Percentiles rank a stretch among this genome's conserved stretches.
Conservation (phyloP, 2,113 vertebrate species). For the Pipa parva region DNA sequence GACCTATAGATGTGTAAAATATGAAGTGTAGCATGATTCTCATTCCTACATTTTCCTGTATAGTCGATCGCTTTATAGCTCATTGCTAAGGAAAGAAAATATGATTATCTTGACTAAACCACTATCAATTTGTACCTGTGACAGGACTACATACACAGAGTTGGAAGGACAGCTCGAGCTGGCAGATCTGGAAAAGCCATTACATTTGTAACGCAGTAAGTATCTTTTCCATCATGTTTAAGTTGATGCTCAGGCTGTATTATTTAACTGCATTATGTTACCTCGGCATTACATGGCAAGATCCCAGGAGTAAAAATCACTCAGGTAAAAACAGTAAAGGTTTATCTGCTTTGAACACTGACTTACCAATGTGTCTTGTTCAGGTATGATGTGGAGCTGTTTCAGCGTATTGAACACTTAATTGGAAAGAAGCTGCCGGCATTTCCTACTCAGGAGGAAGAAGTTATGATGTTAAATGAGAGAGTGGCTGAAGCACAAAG, state of each 20-base stretch:
- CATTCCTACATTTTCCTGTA: too few species aligned
- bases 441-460: conserved; percentile 91
- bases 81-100: too few species aligned
- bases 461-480: conserved; percentile 96
- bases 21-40: too few species aligned
- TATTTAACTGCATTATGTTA: too few species aligned
- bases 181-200: conserved; percentile 92
- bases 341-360: too few species aligned
- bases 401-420: conserved; percentile 91
- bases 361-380: background rate
- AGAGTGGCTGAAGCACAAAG: conserved; percentile 91
- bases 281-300: too few species aligned
- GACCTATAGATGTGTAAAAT: too few species aligned
- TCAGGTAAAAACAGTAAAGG: too few species aligned
- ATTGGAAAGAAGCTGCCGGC: conserved; percentile 95
- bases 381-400: conserved; percentile 96
- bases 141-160: conserved; percentile 96
- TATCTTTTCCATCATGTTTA: conserved; percentile 18
- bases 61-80: too few species aligned
- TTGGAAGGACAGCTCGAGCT: conserved; percentile 91
- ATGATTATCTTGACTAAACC: too few species aligned
- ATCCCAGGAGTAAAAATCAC: too few species aligned
- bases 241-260: too few species aligned
- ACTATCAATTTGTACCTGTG: conserved; percentile 31
- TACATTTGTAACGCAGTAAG: conserved; percentile 96